Conservation (phyloP, 2,797 vertebrate genomes). For the Bradypodion pumilum region DNA sequence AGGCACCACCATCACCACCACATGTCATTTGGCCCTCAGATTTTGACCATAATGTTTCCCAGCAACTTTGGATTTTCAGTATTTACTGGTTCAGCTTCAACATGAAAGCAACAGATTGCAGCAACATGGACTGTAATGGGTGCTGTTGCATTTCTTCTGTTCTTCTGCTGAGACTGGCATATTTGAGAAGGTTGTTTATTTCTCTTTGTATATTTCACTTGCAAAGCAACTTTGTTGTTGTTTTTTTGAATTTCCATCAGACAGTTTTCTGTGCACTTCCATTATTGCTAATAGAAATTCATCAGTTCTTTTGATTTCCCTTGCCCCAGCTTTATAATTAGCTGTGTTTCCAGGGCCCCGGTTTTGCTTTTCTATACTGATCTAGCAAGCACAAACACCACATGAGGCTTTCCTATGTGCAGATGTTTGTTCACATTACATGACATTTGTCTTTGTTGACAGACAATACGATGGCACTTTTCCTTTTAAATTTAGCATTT, state of each 20-base stretch:
- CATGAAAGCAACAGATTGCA: conserved; percentile 49
- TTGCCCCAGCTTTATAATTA: conserved; percentile 1
- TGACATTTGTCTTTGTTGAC: not conserved
- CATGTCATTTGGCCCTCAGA: not conserved
- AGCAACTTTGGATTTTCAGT: conserved; percentile 53
- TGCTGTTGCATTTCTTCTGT: conserved; percentile 12
- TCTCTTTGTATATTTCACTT: conserved; percentile 39
- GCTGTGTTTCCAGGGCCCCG: not conserved
- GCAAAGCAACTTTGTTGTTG: conserved; percentile 59
- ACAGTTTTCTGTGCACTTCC: not conserved
- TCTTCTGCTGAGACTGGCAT: conserved; percentile 28
- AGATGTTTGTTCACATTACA: not conserved
- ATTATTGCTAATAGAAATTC: conserved; percentile 36
- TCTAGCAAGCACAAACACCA: not conserved
- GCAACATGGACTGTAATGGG: conserved; percentile 34
- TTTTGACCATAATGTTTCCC: conserved; percentile 50
- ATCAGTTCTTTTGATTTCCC: conserved; percentile 35
- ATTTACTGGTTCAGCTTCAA: conserved; percentile 44
- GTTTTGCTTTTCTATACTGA: conserved; percentile 6
- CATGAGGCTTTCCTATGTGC: not conserved
- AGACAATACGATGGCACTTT: not conserved
- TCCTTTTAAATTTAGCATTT: not conserved
- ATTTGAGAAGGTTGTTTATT: conserved; percentile 49
- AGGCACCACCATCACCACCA: not conserved
- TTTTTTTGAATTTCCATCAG: conserved; percentile 30